phyloP scores from a whole-genome alignment of 2,113 vertebrate species.

The Trematocara unimaculatum region DNA sequence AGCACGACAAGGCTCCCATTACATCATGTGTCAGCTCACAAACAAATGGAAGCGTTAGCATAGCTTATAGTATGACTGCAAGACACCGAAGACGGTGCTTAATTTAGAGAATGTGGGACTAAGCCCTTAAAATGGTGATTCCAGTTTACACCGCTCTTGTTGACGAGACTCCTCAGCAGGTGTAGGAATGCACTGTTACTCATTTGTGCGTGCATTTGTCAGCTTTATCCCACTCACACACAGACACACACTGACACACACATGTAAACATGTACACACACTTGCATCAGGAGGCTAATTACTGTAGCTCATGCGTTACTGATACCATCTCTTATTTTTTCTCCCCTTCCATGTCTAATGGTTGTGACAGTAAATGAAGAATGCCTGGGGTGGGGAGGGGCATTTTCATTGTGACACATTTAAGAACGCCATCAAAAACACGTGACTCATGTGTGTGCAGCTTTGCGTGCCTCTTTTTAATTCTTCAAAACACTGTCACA shows the following conservation, averaged over 20 bases:
- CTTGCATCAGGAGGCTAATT: slow-evolving; percentile 71
- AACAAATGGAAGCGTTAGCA: slow-evolving; percentile 62
- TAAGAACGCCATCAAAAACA: slow-evolving; percentile 39
- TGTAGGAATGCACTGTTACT: slow-evolving; percentile 23
- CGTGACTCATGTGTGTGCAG: slow-evolving; percentile 13
- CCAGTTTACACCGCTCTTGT: slow-evolving; percentile 34
- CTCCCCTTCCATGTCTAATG: slow-evolving; percentile 70
- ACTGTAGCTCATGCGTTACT: slow-evolving; percentile 74
- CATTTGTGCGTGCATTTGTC: background rate
- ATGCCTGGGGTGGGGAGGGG: slow-evolving; percentile 49
- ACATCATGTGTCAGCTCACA: slow-evolving; percentile 48
- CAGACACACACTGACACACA: background rate
- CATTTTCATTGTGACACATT: slow-evolving; percentile 69
- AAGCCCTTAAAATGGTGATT: slow-evolving; percentile 37
- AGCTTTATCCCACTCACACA: slow-evolving; percentile 16
- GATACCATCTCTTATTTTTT: slow-evolving; percentile 73
- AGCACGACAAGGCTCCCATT: slow-evolving; percentile 47
- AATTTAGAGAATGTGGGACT: slow-evolving; percentile 46
- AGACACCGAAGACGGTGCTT: slow-evolving; percentile 54
- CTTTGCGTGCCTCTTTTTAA: slow-evolving; percentile 23
- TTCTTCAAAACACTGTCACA: slow-evolving; percentile 61
- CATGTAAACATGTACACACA: slow-evolving; percentile 18
- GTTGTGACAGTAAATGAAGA: slow-evolving; percentile 74
- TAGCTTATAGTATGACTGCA: slow-evolving; percentile 50
- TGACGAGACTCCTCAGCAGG: slow-evolving; percentile 51